Evolutionary conservation across 2,888 invertebrate genomes (phyloP), one percentile per base, ranked within the genome.

Genomic region (Anagyrus pseudococci): DNA sequence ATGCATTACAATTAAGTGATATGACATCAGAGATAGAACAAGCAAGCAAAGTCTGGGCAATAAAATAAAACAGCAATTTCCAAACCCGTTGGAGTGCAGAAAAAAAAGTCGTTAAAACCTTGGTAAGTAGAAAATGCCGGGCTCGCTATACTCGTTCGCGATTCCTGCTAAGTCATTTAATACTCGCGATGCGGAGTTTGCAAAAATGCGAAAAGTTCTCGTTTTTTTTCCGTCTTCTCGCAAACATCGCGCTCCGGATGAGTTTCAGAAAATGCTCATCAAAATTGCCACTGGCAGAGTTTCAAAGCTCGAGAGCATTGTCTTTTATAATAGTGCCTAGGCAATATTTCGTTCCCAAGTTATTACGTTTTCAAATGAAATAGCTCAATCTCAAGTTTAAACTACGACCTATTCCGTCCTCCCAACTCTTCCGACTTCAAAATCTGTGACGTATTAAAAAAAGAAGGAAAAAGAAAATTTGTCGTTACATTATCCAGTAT

Each of bases 41-140:
- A n/a, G n/a, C n/a, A n/a, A n/a, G n/a, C n/a, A n/a, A n/a, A n/a
- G n/a, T n/a, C n/a, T n/a, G n/a, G n/a, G n/a, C n/a, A n/a, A n/a
- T n/a, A n/a, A n/a, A n/a, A 43, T 26, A 43, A 49, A 58, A 41
- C 41, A 40, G 22, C 48, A 41, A 29, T 44, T 58, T 44, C 15
- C 17, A 43, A 50, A 20, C 41, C 26, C 41, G 41, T 49, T 49
- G 22, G 26, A n/a, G n/a, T n/a, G 20, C 23, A 23, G 19, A 57
- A 57, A 22, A 46, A 46, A 57, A 57, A 58, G 49, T 44, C 43
- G 19, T 58, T 58, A 43, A 50, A 58, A 58, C 50, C 49, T 44
- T 58, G 22, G 44, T 29, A 15, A 49, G 44, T 13, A 17, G 57
- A 50, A 58, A 43, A 43, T 17, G 22, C 44, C 13, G 43, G 20